Evolutionary conservation across 2,888 invertebrate genomes (phyloP).

Genomic region (Metopia argyrocephala): DNA sequence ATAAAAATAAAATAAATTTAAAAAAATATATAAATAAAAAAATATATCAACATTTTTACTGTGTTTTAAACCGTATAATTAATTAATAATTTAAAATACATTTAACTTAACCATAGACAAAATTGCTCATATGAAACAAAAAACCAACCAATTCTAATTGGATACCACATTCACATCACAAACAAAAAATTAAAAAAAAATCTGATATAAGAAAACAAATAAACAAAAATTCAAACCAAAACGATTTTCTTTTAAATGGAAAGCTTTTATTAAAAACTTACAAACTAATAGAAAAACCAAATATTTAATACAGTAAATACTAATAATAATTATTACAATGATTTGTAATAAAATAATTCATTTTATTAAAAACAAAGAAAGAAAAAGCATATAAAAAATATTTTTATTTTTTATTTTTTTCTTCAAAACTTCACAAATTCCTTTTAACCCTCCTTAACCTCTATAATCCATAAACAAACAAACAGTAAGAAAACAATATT

Average conservation of each 20-base stretch:
- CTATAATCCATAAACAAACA: conserved; percentile 5
- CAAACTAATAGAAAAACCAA: conserved; percentile 18
- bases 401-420: conserved; percentile 30
- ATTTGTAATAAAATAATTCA: neutral
- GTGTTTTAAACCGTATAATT: conserved; percentile 34
- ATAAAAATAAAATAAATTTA: conserved; percentile 5
- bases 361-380: conserved; percentile 14
- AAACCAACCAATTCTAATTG: conserved; percentile 63
- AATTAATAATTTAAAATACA: conserved; percentile 53
- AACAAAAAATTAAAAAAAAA: conserved; percentile 61
- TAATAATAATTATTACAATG: conserved; percentile 5
- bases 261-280: conserved; percentile 70
- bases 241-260: conserved; percentile 73
- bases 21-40: conserved; percentile 25
- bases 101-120: conserved; percentile 58
- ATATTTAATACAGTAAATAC: conserved; percentile 13
- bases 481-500: conserved; percentile 19
- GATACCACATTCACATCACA: conserved; percentile 55
- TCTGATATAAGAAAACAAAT: conserved; percentile 31
- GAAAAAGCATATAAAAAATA: conserved; percentile 33
- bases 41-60: conserved; percentile 56
- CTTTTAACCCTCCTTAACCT: neutral
- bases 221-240: no score
- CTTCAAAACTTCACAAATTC: conserved; percentile 22
- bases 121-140: conserved; percentile 62